Conservation (phyloP, 2,113 vertebrate species). For the Anhinga anhinga region DNA sequence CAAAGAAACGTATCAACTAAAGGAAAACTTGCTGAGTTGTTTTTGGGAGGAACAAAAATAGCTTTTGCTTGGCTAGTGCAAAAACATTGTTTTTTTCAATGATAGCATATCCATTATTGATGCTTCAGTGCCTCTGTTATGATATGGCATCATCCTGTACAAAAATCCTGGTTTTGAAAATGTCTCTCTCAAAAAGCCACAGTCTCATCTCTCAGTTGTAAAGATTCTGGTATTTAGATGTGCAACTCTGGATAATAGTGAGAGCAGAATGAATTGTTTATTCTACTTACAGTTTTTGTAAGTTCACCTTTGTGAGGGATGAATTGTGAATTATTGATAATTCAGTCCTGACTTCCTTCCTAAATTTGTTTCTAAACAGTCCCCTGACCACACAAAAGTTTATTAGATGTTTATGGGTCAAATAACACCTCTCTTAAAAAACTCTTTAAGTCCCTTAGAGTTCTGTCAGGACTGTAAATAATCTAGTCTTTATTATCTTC, state of each 20-base stretch:
- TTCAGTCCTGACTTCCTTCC: not conserved
- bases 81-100: not conserved
- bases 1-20: not conserved
- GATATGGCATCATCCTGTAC: not conserved
- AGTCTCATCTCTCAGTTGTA: not conserved
- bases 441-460: not conserved
- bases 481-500: not conserved
- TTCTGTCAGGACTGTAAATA: not conserved
- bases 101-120: not conserved
- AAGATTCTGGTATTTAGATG: not conserved
- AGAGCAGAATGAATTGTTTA: not conserved
- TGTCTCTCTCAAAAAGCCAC: not conserved
- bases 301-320: not conserved
- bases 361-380: not conserved
- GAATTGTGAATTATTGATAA: not conserved
- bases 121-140: not conserved
- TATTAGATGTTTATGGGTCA: not conserved
- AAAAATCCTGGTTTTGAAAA: not conserved
- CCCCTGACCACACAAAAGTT: not conserved
- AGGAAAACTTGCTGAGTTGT: not conserved
- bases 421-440: not conserved
- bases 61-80: not conserved
- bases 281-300: not conserved
- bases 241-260: not conserved
- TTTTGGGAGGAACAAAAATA: not conserved